Evolutionary conservation across 2,888 invertebrate genomes (phyloP), one percentile per base, ranked within the genome.

Genomic region (Tryphoninae sp.): DNA sequence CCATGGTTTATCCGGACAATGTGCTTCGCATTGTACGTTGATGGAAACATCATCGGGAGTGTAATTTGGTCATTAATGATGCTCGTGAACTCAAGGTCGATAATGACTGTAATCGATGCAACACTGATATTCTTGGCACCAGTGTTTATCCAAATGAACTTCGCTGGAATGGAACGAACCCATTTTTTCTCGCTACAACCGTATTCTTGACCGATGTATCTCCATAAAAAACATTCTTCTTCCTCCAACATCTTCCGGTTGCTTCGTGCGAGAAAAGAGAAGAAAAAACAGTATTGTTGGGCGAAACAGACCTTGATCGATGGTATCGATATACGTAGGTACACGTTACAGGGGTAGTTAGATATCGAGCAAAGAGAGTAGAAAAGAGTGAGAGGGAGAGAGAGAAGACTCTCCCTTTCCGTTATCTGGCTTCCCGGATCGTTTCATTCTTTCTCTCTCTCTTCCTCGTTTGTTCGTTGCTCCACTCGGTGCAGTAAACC

Each of bases 281-380:
- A 11, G 8, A 64, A 59, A 78, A 68, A 75, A 51, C 72, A 78
- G 77, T 65, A 81, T 71, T 65, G 78, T 61, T 69, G 4, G 26
- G 23, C 69, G 23, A 19, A 58, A 61, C 69, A 71, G 11, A 71
- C 59, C 58, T 78, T 81, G 69, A 78, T 81, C 81, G 81, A 81
- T 71, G 61, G 78, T 61, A 81, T 77, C 81, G 74, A 67, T 65
- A 75, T 16, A 45, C 69, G 59, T 64, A 61, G 45, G 23, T 23
- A 33, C 16, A 62, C 42, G 58, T 64, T 74, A 77, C 53, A 40
- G 58, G 33, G 26, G 53, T 19, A 49, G 45, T 19, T 45, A 49
- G 65, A 51, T 55, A 67, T 68, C 61, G 53, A 45, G 42, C 49
- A 76, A 42, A 68, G 61, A 67, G 61, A 67, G 33, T 33, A 33